Evolutionary conservation across 2,113 vertebrate genomes (phyloP).

Genomic region (Diglossa brunneiventris): DNA sequence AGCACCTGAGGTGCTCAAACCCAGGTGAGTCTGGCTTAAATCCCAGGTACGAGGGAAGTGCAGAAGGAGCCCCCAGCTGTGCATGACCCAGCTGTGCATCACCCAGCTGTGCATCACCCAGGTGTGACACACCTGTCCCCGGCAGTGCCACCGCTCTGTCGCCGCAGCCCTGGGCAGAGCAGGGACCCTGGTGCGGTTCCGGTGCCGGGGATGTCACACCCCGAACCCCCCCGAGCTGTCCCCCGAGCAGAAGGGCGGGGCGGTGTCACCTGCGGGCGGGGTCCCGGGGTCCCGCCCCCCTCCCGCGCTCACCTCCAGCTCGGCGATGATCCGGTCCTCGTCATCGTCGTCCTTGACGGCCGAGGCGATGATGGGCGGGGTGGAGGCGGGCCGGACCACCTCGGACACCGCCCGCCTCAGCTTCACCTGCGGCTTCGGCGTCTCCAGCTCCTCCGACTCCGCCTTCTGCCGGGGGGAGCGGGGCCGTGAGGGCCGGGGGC

Average conservation of each 20-base stretch:
- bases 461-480: conserved; percentile 75
- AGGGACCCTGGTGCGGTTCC: too few relatives aligned
- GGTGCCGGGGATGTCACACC: neutral
- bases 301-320: conserved; percentile 83
- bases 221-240: neutral
- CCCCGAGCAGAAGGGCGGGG: neutral
- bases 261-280: neutral
- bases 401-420: conserved; percentile 88
- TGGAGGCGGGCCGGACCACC: conserved; percentile 90
- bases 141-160: rapidly evolving
- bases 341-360: conserved; percentile 86
- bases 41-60: rapidly evolving
- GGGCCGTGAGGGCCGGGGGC: neutral
- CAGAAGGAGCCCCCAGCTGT: too few relatives aligned
- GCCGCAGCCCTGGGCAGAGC: rapidly evolving
- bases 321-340: conserved; percentile 85
- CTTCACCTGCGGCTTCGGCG: conserved; percentile 90
- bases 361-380: conserved; percentile 87
- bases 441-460: conserved; percentile 89
- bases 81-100: too few relatives aligned
- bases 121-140: neutral
- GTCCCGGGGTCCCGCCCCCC: conserved; percentile 16
- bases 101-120: too few relatives aligned
- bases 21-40: neutral
- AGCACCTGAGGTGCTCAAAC: rapidly evolving